These are phyloP conservation scores for Trissolcus brochymenae DNA, from an alignment of 2,888 invertebrate genomes.

Conservation along the genomic window DNA sequence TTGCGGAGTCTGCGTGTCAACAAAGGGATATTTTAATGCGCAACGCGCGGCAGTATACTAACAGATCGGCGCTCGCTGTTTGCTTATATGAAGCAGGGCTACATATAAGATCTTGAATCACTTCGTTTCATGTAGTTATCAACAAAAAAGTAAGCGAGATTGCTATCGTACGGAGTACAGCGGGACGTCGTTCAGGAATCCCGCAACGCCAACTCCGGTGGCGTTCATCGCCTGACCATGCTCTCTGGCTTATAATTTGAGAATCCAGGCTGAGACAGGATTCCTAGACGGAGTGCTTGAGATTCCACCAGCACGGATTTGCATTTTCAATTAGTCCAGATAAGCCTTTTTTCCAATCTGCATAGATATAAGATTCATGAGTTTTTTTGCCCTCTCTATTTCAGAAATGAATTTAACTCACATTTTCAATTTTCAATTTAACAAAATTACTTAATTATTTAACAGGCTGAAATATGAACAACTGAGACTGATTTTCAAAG, in stretches of 20 bases:
- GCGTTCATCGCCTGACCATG: conserved; percentile 37
- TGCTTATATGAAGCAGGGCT: conserved; percentile 28
- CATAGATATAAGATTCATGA: too few species aligned
- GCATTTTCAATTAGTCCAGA: conserved; percentile 1
- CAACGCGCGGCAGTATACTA: conserved; percentile 2
- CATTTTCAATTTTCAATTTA: too few species aligned
- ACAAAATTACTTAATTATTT: too few species aligned
- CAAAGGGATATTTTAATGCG: conserved; percentile 46
- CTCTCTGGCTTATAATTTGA: conserved; percentile 47
- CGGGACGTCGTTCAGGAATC: conserved; percentile 48
- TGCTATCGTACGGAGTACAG: conserved; percentile 39
- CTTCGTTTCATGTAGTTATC: conserved; percentile 45
- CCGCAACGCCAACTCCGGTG: conserved; percentile 50
- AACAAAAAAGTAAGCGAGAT: conserved; percentile 43
- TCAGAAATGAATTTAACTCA: too few species aligned
- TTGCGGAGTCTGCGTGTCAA: conserved; percentile 12
- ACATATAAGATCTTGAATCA: conserved; percentile 43
- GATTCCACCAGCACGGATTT: conserved; percentile 33
- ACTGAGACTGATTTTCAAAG: background rate
- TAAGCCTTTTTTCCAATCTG: too few species aligned
- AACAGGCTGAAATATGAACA: too few species aligned
- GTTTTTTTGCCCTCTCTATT: too few species aligned
- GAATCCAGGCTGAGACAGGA: conserved; percentile 33
- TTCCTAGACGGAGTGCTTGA: conserved; percentile 42
- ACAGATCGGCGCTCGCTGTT: conserved; percentile 32